A percentile compares a stretch with the other conserved stretches of the same genome.
phyloP scores from a whole-genome alignment of 2,888 invertebrate species.

The Cenopis cana region DNA sequence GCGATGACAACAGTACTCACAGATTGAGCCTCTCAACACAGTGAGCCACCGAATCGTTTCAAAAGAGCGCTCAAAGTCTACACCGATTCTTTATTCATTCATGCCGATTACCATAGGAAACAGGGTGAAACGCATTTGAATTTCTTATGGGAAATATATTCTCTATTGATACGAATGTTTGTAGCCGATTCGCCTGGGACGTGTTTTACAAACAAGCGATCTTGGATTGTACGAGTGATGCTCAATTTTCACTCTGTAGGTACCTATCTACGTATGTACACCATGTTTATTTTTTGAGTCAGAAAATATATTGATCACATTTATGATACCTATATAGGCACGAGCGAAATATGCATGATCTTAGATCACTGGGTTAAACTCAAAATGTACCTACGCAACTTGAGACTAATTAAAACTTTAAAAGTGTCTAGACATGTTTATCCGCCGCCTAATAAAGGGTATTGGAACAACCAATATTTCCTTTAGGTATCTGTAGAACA shows the following conservation, averaged over 20 bases:
- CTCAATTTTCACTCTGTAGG: conserved; percentile 41
- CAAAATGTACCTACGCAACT: no score
- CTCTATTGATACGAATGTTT: conserved; percentile 71
- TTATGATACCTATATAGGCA: no score
- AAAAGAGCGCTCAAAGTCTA: conserved; percentile 55
- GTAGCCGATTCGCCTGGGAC: conserved; percentile 65
- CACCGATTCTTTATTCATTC: conserved; percentile 73
- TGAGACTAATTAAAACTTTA: no score
- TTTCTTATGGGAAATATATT: conserved; percentile 68
- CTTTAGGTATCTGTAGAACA: no score
- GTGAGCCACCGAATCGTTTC: conserved; percentile 54
- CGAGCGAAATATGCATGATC: neutral
- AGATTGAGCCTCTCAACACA: conserved; percentile 56
- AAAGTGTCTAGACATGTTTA: no score
- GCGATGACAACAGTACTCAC: conserved; percentile 38
- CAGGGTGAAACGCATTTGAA: conserved; percentile 68
- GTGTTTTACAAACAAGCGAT: conserved; percentile 58
- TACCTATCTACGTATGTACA: no score
- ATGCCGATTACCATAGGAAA: conserved; percentile 71
- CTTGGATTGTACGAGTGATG: conserved; percentile 52
- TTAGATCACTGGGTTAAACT: neutral
- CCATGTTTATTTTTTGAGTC: no score
- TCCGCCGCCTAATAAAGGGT: no score
- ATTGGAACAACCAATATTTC: no score
- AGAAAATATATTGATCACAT: no score